Base-by-base conservation (phyloP, 2,888 invertebrate genomes). In the Brenthis hecate region DNA sequence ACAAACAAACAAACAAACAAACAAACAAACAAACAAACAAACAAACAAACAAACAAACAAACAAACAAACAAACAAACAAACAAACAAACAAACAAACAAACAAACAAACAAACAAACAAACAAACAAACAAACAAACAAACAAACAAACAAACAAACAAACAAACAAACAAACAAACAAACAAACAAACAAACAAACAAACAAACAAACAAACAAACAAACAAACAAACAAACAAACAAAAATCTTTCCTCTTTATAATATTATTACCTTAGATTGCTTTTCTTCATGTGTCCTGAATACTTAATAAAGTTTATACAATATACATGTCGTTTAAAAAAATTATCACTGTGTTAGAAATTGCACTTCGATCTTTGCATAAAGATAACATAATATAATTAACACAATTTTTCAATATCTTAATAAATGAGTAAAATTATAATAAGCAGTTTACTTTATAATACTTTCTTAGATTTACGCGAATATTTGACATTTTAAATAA, bases 291-390 rank as follows among this genome's bases (percentile, higher is more conserved):
- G 64, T 14, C 63, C 64, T 36, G 56, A 56, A 68, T 68, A 57
- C 54, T 54, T 11, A 58, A 23, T 16, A 48, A 14, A 54, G n/a
- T 50, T 19, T 47, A 36, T 13, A 56, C 32, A 36, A 5, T 6
- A 28, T 13, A 3, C n/a, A 6, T 36, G 36, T 36, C 11, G 47
- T 43, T 48, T 50, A 13, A 16, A 54, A 58, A 66, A 47, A 53
- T 54, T 53, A 66, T 66, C 65, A 47, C 16, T 14, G 13, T 16
- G 63, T 66, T 64, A 66, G 66, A 70, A 64, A 66, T 66, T 70
- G 66, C 63, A 70, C 70, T 70, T 66, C 64, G 70, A 53, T 70
- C 69, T 36, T 8, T 1, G 23, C 28, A 16, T 47, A 48, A 36
- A 43, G 51, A 53, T 53, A 53, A 16, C 19, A 19, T 19, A 19